Evolutionary conservation across 23 tunicate genomes (phyloP).

Genomic region (Oikopleura dioica): DNA sequence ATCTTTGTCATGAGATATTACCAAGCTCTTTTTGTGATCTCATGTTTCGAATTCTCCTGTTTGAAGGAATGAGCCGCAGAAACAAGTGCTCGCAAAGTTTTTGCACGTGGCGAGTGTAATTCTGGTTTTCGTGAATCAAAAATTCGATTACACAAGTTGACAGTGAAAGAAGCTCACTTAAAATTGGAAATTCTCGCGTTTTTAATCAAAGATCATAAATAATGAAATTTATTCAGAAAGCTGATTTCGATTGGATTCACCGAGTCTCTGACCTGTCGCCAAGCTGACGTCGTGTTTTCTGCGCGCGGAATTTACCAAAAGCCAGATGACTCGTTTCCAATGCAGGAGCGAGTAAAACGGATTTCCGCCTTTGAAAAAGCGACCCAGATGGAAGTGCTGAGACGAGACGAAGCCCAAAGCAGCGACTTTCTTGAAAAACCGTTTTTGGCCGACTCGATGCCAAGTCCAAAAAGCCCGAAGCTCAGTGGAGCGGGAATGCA

Average conservation of each 20-base stretch:
- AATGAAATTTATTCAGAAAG: too few relatives aligned
- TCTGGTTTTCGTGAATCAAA: too few relatives aligned
- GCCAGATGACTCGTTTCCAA: not conserved
- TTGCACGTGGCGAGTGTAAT: too few relatives aligned
- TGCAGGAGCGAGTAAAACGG: not conserved
- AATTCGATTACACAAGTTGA: too few relatives aligned
- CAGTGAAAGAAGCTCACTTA: too few relatives aligned
- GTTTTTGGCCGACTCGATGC: not conserved
- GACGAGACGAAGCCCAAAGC: not conserved
- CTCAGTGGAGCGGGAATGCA: not conserved
- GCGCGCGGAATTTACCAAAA: slow-evolving; percentile 11
- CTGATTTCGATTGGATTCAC: slow-evolving; percentile 4
- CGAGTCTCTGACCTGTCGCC: not conserved
- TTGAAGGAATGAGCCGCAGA: too few relatives aligned
- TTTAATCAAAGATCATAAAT: too few relatives aligned
- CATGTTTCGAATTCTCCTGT: too few relatives aligned
- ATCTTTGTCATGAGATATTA: too few relatives aligned
- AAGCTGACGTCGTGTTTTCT: not conserved
- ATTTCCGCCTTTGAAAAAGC: not conserved
- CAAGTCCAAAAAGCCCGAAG: not conserved
- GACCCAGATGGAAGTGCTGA: not conserved
- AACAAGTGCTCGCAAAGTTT: too few relatives aligned
- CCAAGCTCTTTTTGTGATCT: too few relatives aligned
- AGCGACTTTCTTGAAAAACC: not conserved
- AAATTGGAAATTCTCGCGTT: too few relatives aligned